phyloP scores from a whole-genome alignment of 1,140 invertebrate genomes.

The Antheraea mylitta region DNA sequence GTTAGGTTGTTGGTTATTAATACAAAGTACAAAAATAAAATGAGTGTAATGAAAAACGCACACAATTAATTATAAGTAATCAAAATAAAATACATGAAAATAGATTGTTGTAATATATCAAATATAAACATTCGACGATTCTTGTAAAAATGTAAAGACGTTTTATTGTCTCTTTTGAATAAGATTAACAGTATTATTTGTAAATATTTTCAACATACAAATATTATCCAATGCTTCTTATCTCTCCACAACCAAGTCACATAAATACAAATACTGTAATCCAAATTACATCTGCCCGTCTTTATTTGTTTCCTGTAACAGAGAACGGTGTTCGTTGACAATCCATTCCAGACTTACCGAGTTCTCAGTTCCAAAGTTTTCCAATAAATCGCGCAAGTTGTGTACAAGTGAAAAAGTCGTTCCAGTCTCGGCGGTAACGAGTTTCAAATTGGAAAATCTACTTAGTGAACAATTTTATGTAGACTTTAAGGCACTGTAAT shows the following conservation, averaged over 20 bases:
- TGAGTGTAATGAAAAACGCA: no score
- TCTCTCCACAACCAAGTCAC: background rate
- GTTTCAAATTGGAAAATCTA: slow-evolving; percentile 72
- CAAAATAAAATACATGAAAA: no score
- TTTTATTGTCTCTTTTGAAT: no score
- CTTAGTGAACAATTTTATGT: slow-evolving; percentile 42
- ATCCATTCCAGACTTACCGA: slow-evolving; percentile 17
- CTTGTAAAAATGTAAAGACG: no score
- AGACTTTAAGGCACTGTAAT: background rate
- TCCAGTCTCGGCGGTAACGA: slow-evolving; percentile 44
- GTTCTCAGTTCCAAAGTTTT: slow-evolving; percentile 38
- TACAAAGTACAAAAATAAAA: no score
- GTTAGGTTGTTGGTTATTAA: no score
- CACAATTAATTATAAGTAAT: no score
- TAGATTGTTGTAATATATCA: no score
- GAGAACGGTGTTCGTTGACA: background rate
- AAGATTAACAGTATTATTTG: no score
- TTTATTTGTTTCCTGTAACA: background rate
- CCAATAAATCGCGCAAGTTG: slow-evolving; percentile 52
- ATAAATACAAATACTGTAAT: background rate
- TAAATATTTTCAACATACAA: background rate
- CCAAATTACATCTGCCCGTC: background rate
- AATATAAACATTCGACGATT: no score
- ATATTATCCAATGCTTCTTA: background rate
- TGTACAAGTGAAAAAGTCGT: slow-evolving; percentile 59